These are phyloP conservation scores for Dermochelys coriacea DNA, from an alignment of 2,797 vertebrate genomes.

Conservation along the genomic window DNA sequence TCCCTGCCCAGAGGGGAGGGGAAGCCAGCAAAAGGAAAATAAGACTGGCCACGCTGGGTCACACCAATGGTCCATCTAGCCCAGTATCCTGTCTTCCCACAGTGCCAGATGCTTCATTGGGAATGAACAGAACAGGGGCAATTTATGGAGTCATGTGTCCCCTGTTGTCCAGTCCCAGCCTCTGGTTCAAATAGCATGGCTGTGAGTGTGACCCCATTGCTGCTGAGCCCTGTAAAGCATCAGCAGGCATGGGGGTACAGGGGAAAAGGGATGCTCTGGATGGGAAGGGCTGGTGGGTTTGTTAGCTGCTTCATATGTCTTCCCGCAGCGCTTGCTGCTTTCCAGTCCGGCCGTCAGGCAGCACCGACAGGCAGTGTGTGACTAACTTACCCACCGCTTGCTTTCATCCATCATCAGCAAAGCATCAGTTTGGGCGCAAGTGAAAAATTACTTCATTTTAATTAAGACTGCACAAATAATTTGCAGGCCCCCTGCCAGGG, in stretches of 20 bases:
- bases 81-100: neutral
- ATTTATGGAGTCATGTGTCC: neutral
- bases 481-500: slow-evolving; percentile 28
- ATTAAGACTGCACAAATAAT: slow-evolving; percentile 66
- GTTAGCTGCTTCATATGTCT: neutral
- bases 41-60: too few species aligned
- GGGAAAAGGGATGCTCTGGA: neutral
- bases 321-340: neutral
- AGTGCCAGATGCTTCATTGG: neutral
- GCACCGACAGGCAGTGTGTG: slow-evolving; percentile 15
- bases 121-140: neutral
- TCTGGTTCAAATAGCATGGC: neutral
- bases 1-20: too few species aligned
- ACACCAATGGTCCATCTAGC: too few species aligned
- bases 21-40: too few species aligned
- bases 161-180: neutral
- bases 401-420: slow-evolving; percentile 62
- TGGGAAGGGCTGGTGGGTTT: neutral
- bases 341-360: slow-evolving; percentile 33
- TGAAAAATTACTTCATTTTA: slow-evolving; percentile 70
- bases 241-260: neutral
- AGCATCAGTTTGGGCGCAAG: slow-evolving; percentile 11
- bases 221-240: neutral
- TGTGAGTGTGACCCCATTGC: neutral
- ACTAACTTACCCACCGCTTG: slow-evolving; percentile 41